Evolutionary conservation across 2,888 invertebrate genomes (phyloP).

Genomic region (Eristalinus sepulchralis): DNA sequence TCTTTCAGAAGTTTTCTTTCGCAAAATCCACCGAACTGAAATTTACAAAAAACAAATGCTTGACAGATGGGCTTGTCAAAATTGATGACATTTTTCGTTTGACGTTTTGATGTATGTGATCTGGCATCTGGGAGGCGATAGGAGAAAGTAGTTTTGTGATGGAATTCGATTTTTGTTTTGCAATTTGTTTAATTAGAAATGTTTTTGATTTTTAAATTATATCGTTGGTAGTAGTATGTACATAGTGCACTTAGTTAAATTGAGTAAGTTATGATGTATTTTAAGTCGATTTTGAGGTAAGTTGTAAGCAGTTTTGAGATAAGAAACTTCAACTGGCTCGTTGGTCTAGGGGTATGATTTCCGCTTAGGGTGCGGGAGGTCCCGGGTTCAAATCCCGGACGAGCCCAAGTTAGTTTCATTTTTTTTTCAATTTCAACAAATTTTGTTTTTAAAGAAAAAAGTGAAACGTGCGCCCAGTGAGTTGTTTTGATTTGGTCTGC

Average conservation of each 20-base stretch:
- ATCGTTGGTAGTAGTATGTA: not conserved
- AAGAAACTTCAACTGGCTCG: slow-evolving; percentile 38
- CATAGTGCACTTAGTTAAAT: not conserved
- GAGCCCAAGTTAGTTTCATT: slow-evolving; percentile 43
- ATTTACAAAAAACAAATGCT: not conserved
- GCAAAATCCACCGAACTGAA: not conserved
- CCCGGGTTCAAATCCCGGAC: slow-evolving; percentile 71
- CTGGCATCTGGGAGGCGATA: not conserved
- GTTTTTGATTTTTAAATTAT: not conserved
- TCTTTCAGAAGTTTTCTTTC: not conserved
- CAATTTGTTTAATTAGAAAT: not conserved
- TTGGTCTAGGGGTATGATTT: slow-evolving; percentile 71
- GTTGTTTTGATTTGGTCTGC: no score
- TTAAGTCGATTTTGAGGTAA: not conserved
- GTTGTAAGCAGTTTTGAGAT: not conserved
- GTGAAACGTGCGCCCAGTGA: no score
- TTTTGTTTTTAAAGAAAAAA: no score
- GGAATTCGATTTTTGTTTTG: not conserved
- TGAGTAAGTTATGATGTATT: not conserved
- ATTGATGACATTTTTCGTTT: not conserved
- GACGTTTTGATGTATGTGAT: not conserved
- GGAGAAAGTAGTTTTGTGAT: not conserved
- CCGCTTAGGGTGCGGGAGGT: slow-evolving; percentile 71
- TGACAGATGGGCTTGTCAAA: not conserved
- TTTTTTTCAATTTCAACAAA: not conserved